Percentiles rank a stretch among this genome's conserved stretches.
phyloP scores from a whole-genome alignment of 92 coral and sea anemone genomes.

The Hydrozoanthus gracilis region DNA sequence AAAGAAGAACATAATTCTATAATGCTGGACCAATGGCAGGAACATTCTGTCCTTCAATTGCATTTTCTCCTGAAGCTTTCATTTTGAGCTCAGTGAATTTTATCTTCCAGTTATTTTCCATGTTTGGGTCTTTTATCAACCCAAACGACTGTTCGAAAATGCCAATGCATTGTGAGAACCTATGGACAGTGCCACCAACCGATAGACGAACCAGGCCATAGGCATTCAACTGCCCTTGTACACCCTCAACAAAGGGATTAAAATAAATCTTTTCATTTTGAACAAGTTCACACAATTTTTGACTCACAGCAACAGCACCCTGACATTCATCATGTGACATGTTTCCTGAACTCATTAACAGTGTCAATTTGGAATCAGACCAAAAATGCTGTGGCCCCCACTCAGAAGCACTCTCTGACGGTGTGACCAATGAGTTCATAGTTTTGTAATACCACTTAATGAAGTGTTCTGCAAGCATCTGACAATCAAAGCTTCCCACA shows the following conservation, averaged over 20 bases:
- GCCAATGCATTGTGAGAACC: conserved; percentile 80
- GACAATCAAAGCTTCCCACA: conserved; percentile 60
- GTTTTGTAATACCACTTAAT: conserved; percentile 87
- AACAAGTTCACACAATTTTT: conserved; percentile 73
- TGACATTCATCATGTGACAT: conserved; percentile 64
- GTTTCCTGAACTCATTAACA: conserved; percentile 73
- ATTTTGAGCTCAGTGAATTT: conserved; percentile 89
- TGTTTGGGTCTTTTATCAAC: conserved; percentile 87
- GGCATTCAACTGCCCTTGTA: conserved; percentile 72
- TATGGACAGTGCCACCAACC: conserved; percentile 94
- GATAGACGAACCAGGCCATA: conserved; percentile 87
- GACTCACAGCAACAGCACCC: conserved; percentile 85
- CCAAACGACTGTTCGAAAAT: conserved; percentile 97
- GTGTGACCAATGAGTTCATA: conserved; percentile 58
- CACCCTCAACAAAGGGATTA: conserved; percentile 79
- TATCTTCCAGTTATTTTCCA: conserved; percentile 95
- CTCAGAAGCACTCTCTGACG: conserved; percentile 27
- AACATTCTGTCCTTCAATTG: conserved; percentile 45
- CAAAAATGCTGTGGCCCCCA: conserved; percentile 99
- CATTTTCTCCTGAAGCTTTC: conserved; percentile 74
- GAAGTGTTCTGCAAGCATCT: conserved; percentile 77
- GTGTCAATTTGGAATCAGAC: conserved; percentile 80
- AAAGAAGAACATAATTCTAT: background rate
- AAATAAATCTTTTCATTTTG: conserved; percentile 78
- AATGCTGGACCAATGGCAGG: conserved; percentile 31